phyloP scores from a whole-genome alignment of 2,888 invertebrate genomes.

The Phymatocera aterrima region DNA sequence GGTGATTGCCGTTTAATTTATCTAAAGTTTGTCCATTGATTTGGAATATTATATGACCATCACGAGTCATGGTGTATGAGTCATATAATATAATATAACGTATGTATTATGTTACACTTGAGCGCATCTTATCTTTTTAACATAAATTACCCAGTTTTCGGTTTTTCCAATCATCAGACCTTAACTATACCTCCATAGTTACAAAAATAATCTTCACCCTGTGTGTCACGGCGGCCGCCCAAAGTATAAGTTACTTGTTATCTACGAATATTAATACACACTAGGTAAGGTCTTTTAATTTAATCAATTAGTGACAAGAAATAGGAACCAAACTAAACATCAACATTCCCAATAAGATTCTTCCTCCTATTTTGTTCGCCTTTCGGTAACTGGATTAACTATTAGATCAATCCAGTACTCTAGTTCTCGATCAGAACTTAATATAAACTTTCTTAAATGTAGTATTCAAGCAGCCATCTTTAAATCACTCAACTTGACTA shows the following conservation, averaged over 20 bases:
- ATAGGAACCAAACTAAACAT: constrained; percentile 20
- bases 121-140: not conserved
- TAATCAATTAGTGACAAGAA: constrained; percentile 7
- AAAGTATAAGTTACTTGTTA: constrained; percentile 35
- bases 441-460: constrained; percentile 8
- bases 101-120: constrained; percentile 12
- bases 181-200: constrained; percentile 9
- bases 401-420: not conserved
- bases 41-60: constrained; percentile 28
- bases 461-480: constrained; percentile 19
- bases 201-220: constrained; percentile 43
- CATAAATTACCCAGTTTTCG: not conserved
- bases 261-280: constrained; percentile 36
- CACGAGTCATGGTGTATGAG: not conserved
- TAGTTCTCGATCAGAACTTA: not conserved
- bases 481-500: constrained; percentile 21
- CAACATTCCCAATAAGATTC: not conserved
- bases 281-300: constrained; percentile 31
- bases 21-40: constrained; percentile 2
- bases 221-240: not conserved
- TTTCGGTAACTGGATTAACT: not conserved
- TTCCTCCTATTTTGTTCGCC: constrained; percentile 1
- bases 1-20: constrained; percentile 20
- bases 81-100: no score
- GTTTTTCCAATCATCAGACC: not conserved